Conservation (phyloP, 2,797 vertebrate genomes). For the Acrossocheilus wenchowensis region DNA sequence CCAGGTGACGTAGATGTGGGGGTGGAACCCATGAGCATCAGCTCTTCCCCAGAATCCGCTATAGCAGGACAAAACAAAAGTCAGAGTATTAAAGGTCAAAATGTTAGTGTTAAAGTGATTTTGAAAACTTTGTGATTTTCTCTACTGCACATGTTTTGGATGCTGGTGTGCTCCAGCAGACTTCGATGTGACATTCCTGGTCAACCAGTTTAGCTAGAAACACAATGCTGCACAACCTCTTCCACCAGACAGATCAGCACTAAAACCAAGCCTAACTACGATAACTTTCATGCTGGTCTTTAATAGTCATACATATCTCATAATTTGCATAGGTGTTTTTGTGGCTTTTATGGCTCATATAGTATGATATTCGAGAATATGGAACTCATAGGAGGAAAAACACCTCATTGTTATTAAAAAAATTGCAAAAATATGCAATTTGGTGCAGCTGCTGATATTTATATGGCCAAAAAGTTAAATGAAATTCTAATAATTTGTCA, state of each 20-base stretch:
- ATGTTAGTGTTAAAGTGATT: background rate
- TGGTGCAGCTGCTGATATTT: background rate
- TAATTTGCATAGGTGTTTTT: background rate
- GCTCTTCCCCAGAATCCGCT: slow-evolving; percentile 88
- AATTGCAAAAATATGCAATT: background rate
- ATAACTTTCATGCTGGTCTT: background rate
- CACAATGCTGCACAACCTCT: background rate
- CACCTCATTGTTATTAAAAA: background rate
- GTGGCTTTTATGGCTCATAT: background rate
- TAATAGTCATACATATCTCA: background rate
- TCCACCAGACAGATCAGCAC: background rate
- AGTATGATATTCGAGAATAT: background rate
- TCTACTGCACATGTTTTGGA: background rate
- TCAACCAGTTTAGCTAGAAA: background rate
- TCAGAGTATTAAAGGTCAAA: background rate
- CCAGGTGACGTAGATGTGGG: slow-evolving; percentile 87
- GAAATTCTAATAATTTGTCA: background rate
- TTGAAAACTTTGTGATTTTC: background rate
- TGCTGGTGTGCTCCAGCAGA: background rate
- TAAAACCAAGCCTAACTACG: background rate
- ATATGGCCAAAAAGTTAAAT: background rate
- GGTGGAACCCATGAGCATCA: slow-evolving; percentile 83
- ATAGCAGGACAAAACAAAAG: slow-evolving; percentile 20
- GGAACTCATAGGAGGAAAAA: background rate
- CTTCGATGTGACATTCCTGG: background rate